Evolutionary conservation across 2,797 vertebrate species (phyloP), one percentile per base, ranked within the genome.

Genomic region (Eutrigla gurnardus): DNA sequence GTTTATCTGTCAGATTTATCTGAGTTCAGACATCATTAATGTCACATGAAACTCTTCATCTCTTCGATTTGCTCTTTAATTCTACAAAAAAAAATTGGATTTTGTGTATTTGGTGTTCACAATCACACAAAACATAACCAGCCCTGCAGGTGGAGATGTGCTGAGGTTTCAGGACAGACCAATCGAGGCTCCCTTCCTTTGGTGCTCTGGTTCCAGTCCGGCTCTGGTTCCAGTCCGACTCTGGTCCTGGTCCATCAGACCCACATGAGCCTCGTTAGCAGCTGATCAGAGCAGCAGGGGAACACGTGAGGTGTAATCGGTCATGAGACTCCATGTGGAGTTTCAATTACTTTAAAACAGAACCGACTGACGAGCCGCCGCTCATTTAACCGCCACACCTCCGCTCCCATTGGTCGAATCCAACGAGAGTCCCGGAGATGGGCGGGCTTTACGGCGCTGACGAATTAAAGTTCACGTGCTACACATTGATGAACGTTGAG

Each of bases 231-330:
- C 32, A 50, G 67, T 67, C 64, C 33, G 13, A 17, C 37, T 72
- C 39, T 43, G 60, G 57, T 62, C 25, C 15, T 15, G 6, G 3
- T 68, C 71, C 63, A 67, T 72, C 50, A 43, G 78, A 50, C 70
- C 72, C 88, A 77, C 86, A 87, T 90, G 86, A 88, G 78, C 50
- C 42, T 84, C 59, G 78, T 89, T 86, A 88, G 69, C 82, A 75
- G 83, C 82, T 82, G 85, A 89, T 89, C 77, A 82, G 79, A 76
- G 53, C 74, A 73, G 65, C 17, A 9, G 57, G n/a, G 52, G 1
- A 83, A 68, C 88, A 90, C 81, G 90, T 90, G 91, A 79, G 62
- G 80, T 65, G 73, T 84, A 80, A 82, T 62, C 4, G 39, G 84
- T 91, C 89, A 92, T 85, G 84, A 77, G 91, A 87, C 76, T 43